These are phyloP conservation scores for Ylistrum balloti DNA, from an alignment of 1,140 invertebrate genomes.

Conservation along the genomic window DNA sequence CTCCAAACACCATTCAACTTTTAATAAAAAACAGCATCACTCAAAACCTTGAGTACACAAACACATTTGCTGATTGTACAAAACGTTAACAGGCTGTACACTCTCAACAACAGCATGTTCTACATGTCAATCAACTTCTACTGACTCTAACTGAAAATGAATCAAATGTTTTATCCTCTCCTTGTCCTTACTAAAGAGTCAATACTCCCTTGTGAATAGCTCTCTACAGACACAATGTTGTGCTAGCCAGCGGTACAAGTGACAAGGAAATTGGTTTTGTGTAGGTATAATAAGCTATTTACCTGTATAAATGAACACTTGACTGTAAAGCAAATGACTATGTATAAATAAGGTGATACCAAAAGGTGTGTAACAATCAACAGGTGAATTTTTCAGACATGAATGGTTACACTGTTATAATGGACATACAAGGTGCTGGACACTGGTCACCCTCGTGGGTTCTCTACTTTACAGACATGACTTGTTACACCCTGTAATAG, in stretches of 20 bases:
- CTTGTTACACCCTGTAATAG: too few species aligned
- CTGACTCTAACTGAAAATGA: neutral
- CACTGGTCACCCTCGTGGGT: neutral
- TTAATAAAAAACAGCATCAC: neutral
- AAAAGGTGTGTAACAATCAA: constrained; percentile 5
- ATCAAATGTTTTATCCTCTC: neutral
- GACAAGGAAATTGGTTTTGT: neutral
- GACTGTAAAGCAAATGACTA: constrained; percentile 1
- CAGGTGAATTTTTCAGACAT: neutral
- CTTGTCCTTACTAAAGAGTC: neutral
- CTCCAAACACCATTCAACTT: neutral
- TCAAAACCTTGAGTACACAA: neutral
- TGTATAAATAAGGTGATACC: neutral
- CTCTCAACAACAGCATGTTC: neutral
- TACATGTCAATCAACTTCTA: neutral
- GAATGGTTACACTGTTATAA: neutral
- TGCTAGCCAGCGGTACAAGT: neutral
- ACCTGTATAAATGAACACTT: neutral
- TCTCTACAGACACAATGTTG: neutral
- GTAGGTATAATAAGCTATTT: neutral
- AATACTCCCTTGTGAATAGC: neutral
- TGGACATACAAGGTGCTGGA: neutral
- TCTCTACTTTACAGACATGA: too few species aligned
- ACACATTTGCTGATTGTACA: neutral
- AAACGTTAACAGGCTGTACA: neutral